Evolutionary conservation across 1,140 invertebrate species (phyloP), one percentile per base, ranked within the genome.

Genomic region (Copidosoma floridanum): DNA sequence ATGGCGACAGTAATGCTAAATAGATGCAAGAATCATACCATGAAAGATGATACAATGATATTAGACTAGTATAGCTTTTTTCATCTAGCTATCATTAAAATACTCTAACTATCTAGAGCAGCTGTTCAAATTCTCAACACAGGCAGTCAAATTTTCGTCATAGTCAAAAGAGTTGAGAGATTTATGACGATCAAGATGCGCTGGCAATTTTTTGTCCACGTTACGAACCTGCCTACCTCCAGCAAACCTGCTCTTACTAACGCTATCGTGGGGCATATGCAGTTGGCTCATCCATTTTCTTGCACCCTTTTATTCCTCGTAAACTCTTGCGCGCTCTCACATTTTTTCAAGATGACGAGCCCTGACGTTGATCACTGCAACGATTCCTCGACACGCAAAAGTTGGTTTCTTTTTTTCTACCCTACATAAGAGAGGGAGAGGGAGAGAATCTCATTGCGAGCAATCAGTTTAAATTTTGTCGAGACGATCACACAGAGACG

Each of bases 381-480:
- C 29, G 52, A 55, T 29, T n/a, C 29, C 47, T 38, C 16, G 47
- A 50, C 56, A 50, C 56, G 55, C 18, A 56, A 23, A 16, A 10
- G 27, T 47, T 51, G 56, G 56, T 58, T 58, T 58, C 26, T n/a
- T n/a, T n/a, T n/a, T n/a, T n/a, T n/a, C n/a, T n/a, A n/a, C n/a
- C n/a, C n/a, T n/a, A n/a, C n/a, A n/a, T n/a, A n/a, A n/a, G n/a
- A n/a, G n/a, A n/a, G n/a, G n/a, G n/a, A 35, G 47, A 32, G 29
- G 29, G 29, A n/a, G n/a, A n/a, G n/a, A n/a, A n/a, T n/a, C n/a
- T n/a, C n/a, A n/a, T 12, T 23, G 26, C 26, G 43, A 46, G 50
- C 60, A 61, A 70, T 69, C 66, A 65, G 65, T 70, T 68, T 63
- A 66, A 63, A 7, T 12, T 65, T 56, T 43, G 63, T 59, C 26